Evolutionary conservation across 1,140 invertebrate genomes (phyloP).

Genomic region (Drosophila nigromelanica): DNA sequence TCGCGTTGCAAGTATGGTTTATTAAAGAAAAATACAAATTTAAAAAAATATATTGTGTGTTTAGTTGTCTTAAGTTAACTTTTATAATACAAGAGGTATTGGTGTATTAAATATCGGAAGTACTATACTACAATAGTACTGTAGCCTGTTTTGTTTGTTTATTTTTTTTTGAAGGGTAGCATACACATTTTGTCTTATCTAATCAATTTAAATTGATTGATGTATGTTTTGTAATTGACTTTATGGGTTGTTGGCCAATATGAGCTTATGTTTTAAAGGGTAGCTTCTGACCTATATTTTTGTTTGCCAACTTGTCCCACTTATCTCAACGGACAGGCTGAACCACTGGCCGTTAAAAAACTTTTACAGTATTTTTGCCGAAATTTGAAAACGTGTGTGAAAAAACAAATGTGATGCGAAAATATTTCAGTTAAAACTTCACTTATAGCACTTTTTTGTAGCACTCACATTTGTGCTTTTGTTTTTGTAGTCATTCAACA

Average conservation of each 20-base stretch:
- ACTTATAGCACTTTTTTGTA: not conserved
- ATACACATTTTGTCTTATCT: not conserved
- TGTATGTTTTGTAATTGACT: conserved; percentile 15
- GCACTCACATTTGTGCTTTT: conserved; percentile 3
- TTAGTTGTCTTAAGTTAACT: no score
- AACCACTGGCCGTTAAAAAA: conserved; percentile 37
- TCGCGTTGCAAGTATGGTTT: not conserved
- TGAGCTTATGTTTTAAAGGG: no score
- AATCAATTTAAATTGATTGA: not conserved
- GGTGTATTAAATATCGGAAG: no score
- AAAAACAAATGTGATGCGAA: conserved; percentile 75
- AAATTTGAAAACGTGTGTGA: conserved; percentile 78
- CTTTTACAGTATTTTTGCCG: conserved; percentile 49
- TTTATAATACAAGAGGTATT: no score
- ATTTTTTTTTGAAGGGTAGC: not conserved
- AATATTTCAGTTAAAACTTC: conserved; percentile 56
- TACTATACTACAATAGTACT: not conserved
- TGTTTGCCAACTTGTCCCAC: not conserved
- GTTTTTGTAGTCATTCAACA: conserved; percentile 25
- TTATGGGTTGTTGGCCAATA: not conserved
- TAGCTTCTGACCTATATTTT: conserved; percentile 22
- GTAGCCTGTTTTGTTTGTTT: conserved; percentile 1
- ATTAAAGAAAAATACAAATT: not conserved
- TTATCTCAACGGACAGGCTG: not conserved
- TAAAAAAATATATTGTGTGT: no score